Evolutionary conservation across 2,797 vertebrate species (phyloP).

Genomic region (Buphagus erythrorhynchus): DNA sequence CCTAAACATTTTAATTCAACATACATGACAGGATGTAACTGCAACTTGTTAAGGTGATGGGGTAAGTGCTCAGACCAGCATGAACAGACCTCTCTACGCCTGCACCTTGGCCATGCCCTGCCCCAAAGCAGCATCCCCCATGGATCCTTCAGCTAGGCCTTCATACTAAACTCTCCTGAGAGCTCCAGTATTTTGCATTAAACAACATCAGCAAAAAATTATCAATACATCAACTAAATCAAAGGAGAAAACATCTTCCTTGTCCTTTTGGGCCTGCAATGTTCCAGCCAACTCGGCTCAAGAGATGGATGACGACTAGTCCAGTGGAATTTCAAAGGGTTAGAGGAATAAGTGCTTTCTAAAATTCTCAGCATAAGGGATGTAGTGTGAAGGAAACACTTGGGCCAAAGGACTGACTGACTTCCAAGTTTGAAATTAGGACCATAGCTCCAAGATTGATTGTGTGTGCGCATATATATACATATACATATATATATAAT

Average conservation of each 20-base stretch:
- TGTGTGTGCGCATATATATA: accelerated
- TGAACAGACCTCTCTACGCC: not conserved
- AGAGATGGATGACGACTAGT: not conserved
- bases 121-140: not conserved
- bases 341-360: not conserved
- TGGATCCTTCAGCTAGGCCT: not conserved
- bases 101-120: not conserved
- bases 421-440: not conserved
- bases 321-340: not conserved
- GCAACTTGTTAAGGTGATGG: not conserved
- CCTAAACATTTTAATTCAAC: not conserved
- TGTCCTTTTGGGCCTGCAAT: not conserved
- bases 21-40: not conserved
- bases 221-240: not conserved
- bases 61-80: not conserved
- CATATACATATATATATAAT: too few species aligned
- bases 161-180: not conserved
- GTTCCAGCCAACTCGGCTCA: not conserved
- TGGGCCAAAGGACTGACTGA: not conserved
- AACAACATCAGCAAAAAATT: not conserved
- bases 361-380: not conserved
- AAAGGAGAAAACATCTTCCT: not conserved
- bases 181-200: not conserved
- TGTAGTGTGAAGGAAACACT: not conserved
- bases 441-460: not conserved